Evolutionary conservation across 2,113 vertebrate species (phyloP), one percentile per base, ranked within the genome.

Genomic region (Rostratula benghalensis): DNA sequence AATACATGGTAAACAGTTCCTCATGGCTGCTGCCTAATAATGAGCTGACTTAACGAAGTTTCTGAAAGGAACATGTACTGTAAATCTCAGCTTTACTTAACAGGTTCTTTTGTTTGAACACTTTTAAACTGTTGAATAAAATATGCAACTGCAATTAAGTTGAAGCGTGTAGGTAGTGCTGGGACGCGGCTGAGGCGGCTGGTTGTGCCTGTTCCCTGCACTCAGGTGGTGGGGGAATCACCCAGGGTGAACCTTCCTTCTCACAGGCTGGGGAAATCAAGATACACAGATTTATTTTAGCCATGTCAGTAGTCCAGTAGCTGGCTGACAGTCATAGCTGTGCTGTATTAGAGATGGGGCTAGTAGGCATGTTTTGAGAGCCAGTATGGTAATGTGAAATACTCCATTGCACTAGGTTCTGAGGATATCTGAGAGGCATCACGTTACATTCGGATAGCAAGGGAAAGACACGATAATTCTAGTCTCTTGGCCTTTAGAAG

Each of bases 1-100:
- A 67, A 41, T 96, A 33, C 18, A 31, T 68, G 61, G 80, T 92
- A 86, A 95, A 92, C 75, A 92, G 78, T 81, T 93, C 76, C 71
- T 85, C 37, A 21, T 73, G 77, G 70, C 63, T 89, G 71, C 74
- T 85, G 30, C 14, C 24, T 77, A 82, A 33, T 73, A 69, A 81
- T 46, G 54, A 76, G 27, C n/a, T 45, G 78, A 20, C 51, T 86
- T 89, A 83, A 68, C 78, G 48, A 61, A 2, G 1, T 39, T 65
- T 69, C 73, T 63, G 45, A 82, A 92, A 87, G 33, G 53, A 91
- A 41, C 33, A 25, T 48, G n/a, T 41, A 27, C 53, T 56, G 23
- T 65, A 87, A 80, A 60, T 89, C 43, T 84, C 24, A 69, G 60
- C 43, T 93, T 83, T 77, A 53, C 37, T 60, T 92, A 67, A 39